These are phyloP conservation scores for Malthinus flaveolus DNA, from an alignment of 2,888 invertebrate species.

Conservation along the genomic window DNA sequence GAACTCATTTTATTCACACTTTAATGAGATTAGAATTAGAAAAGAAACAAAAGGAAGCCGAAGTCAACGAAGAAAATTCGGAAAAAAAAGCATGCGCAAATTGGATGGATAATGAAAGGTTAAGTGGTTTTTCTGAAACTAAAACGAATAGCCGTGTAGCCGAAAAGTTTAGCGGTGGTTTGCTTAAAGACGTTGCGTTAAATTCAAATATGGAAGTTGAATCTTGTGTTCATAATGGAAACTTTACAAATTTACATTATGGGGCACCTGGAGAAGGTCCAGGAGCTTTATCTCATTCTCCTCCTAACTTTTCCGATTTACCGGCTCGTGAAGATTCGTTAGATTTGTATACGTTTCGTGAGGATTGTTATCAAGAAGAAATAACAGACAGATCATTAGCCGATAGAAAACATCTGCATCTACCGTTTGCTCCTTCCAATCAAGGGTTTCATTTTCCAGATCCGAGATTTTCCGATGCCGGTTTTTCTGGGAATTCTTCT, in stretches of 20 bases:
- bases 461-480: conserved; percentile 48
- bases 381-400: conserved; percentile 45
- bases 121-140: conserved; percentile 39
- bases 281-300: conserved; percentile 41
- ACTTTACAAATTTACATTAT: conserved; percentile 71
- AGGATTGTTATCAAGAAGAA: conserved; percentile 63
- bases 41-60: conserved; percentile 72
- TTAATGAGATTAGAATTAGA: conserved; percentile 90
- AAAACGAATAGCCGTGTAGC: conserved; percentile 11
- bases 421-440: conserved; percentile 46
- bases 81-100: conserved; percentile 49
- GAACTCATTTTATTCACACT: conserved; percentile 96
- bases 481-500: conserved; percentile 42
- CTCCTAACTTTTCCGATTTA: conserved; percentile 49
- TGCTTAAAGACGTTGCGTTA: conserved; percentile 60
- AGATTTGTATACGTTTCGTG: conserved; percentile 63
- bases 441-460: conserved; percentile 51
- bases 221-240: conserved; percentile 67
- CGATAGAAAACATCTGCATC: conserved; percentile 36
- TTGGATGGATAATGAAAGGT: conserved; percentile 57
- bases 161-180: conserved; percentile 49
- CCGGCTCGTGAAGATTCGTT: conserved; percentile 62
- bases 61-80: conserved; percentile 43
- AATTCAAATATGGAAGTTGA: conserved; percentile 64
- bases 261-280: conserved; percentile 58